phyloP scores from a whole-genome alignment of 2,113 vertebrate species.

The Oncorhynchus masou region DNA sequence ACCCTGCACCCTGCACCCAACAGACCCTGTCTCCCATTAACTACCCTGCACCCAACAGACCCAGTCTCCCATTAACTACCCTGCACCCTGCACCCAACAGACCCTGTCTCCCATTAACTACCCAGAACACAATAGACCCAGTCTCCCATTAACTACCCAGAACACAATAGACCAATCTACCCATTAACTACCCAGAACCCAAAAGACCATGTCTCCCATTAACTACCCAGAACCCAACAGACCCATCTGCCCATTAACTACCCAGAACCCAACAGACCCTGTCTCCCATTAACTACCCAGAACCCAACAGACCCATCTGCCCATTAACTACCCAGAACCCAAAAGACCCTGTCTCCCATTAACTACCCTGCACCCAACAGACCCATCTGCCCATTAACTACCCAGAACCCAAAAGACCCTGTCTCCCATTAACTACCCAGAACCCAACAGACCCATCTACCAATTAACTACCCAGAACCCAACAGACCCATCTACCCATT shows the following conservation, averaged over 20 bases:
- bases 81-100: too few relatives aligned
- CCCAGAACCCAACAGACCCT: too few relatives aligned
- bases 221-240: too few relatives aligned
- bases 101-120: too few relatives aligned
- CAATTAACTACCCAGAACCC: slow-evolving; percentile 77
- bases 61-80: too few relatives aligned
- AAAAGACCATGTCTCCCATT: too few relatives aligned
- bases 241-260: too few relatives aligned
- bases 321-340: slow-evolving; percentile 74
- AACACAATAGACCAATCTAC: slow-evolving; percentile 79
- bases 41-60: too few relatives aligned
- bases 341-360: slow-evolving; percentile 90
- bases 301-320: slow-evolving; percentile 79
- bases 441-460: background rate
- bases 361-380: slow-evolving; percentile 81
- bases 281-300: slow-evolving; percentile 37
- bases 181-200: too few relatives aligned
- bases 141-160: slow-evolving; percentile 37
- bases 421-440: slow-evolving; percentile 53
- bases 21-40: too few relatives aligned
- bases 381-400: slow-evolving; percentile 86
- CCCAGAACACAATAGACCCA: too few relatives aligned
- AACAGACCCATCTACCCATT: slow-evolving; percentile 89
- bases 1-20: too few relatives aligned
- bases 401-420: slow-evolving; percentile 70